Conservation (phyloP, 2,797 vertebrate species). For the Neosilurus hyrtlii region DNA sequence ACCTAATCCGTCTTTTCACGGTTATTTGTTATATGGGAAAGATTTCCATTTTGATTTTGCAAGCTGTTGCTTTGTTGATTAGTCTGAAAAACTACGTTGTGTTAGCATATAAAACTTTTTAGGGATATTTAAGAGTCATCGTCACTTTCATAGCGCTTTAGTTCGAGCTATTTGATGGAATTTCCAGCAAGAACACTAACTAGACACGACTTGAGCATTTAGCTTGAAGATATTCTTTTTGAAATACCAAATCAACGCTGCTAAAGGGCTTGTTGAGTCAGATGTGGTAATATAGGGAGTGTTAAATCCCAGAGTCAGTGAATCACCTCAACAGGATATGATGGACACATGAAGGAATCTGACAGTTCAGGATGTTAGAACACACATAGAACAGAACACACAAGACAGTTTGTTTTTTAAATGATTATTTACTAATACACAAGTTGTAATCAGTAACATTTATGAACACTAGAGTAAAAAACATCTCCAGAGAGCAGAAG, state of each 20-base stretch:
- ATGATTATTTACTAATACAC: conserved; percentile 16
- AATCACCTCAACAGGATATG: conserved; percentile 26
- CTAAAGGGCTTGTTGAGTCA: conserved; percentile 27
- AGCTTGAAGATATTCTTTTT: conserved; percentile 7
- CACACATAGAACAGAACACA: background rate
- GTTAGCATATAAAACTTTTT: too few species aligned
- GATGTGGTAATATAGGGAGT: conserved; percentile 22
- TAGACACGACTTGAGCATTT: background rate
- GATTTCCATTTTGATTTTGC: too few species aligned
- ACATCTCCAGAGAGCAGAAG: background rate
- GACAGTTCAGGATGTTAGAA: background rate
- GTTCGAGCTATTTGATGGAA: background rate
- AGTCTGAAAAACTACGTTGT: too few species aligned
- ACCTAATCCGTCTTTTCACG: too few species aligned
- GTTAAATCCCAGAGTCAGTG: conserved; percentile 13
- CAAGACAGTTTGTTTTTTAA: background rate
- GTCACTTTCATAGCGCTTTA: background rate
- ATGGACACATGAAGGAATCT: conserved; percentile 9
- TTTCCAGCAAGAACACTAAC: background rate
- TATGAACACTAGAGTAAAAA: background rate
- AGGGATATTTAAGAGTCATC: too few species aligned
- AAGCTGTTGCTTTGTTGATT: too few species aligned
- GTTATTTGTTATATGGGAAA: too few species aligned
- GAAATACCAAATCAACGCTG: background rate
- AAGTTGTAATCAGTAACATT: background rate